Percentiles rank a stretch among this genome's conserved stretches.
Evolutionary conservation across 2,888 invertebrate genomes (phyloP).

Genomic region (Hyles lineata): DNA sequence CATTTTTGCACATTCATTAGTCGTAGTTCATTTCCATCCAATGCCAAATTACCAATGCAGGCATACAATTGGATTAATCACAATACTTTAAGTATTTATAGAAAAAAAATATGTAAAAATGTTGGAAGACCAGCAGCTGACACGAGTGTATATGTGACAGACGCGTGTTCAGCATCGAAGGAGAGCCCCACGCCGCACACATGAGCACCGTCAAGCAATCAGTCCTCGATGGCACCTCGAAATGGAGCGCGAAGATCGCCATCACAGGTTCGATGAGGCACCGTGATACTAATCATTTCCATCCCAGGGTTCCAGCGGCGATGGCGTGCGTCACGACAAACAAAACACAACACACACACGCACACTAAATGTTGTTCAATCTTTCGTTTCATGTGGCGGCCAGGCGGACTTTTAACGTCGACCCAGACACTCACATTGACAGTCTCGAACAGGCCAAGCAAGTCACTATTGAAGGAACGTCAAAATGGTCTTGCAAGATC

Average conservation of each 20-base stretch:
- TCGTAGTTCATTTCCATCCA: constrained; percentile 21
- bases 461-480: constrained; percentile 99
- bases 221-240: constrained; percentile 99
- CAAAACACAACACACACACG: constrained; percentile 63
- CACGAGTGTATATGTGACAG: constrained; percentile 86
- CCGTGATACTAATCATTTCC: constrained; percentile 53
- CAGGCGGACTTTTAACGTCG: constrained; percentile 98
- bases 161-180: constrained; percentile 98
- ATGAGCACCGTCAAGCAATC: constrained; percentile 99
- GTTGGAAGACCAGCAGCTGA: constrained; percentile 51
- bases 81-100: constrained; percentile 20
- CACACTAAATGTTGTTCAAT: constrained; percentile 75
- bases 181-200: constrained; percentile 96
- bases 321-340: constrained; percentile 41
- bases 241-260: constrained; percentile 99
- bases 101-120: constrained; percentile 1
- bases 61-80: constrained; percentile 24
- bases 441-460: constrained; percentile 98
- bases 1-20: constrained; percentile 24
- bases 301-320: constrained; percentile 44
- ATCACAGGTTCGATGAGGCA: constrained; percentile 97
- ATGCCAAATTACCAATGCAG: constrained; percentile 12
- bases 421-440: constrained; percentile 98
- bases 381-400: constrained; percentile 84
- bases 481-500: constrained; percentile 99